Conservation (phyloP, 2,797 vertebrate genomes). For the Crotalus adamanteus region DNA sequence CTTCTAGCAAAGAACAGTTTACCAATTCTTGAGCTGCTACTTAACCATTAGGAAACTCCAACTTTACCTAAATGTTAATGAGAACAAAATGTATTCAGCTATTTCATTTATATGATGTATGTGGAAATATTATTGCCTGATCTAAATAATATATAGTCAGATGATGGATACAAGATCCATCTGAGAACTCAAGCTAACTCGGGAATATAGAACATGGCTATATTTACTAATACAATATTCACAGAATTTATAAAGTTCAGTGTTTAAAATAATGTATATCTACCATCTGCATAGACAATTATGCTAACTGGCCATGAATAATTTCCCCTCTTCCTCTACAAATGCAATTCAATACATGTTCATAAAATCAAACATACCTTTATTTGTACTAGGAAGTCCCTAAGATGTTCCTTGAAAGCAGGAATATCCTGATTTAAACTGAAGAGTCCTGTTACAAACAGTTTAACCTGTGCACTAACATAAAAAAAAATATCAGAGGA, state of each 20-base stretch:
- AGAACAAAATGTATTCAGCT: neutral
- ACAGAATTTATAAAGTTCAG: neutral
- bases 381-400: constrained; percentile 98
- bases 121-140: neutral
- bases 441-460: constrained; percentile 98
- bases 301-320: neutral
- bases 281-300: neutral
- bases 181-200: fast-evolving
- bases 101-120: neutral
- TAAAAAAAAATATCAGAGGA: constrained; percentile 29
- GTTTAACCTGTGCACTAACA: constrained; percentile 95
- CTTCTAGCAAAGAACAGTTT: neutral
- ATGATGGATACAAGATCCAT: neutral
- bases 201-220: neutral
- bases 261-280: neutral
- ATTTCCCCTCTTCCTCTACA: neutral
- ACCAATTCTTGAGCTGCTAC: neutral
- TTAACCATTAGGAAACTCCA: neutral
- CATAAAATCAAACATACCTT: constrained; percentile 78
- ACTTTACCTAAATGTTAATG: neutral
- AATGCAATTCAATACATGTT: neutral
- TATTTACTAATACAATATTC: neutral
- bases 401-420: constrained; percentile 97
- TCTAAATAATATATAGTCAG: neutral
- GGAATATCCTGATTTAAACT: constrained; percentile 99